Evolutionary conservation across 2,888 invertebrate species (phyloP).

Genomic region (Stegana nigrithorax): DNA sequence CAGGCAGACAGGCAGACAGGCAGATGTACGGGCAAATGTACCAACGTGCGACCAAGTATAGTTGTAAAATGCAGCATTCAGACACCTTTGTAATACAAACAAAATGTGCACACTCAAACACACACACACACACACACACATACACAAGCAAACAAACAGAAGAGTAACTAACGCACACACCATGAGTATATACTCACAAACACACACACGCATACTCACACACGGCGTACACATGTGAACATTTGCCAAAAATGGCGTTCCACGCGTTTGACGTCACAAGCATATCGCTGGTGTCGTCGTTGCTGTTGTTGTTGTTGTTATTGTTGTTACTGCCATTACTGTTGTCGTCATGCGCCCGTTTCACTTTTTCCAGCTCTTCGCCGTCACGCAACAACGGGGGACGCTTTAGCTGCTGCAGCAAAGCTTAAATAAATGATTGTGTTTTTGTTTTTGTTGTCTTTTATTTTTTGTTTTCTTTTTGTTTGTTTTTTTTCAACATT

Average conservation of each 20-base stretch:
- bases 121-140: neutral
- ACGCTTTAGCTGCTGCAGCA: no score
- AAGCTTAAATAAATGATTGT: no score
- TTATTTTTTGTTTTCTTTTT: no score
- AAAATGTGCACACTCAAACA: neutral
- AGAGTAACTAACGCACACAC: neutral
- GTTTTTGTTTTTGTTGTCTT: neutral
- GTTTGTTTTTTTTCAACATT: neutral
- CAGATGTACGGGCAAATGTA: neutral
- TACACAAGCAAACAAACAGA: neutral
- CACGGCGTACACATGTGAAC: no score
- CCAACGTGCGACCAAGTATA: neutral
- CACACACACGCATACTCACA: neutral
- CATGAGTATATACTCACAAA: neutral
- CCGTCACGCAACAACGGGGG: no score
- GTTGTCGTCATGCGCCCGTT: no score
- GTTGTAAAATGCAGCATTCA: slow-evolving; percentile 14
- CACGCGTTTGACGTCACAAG: slow-evolving; percentile 4
- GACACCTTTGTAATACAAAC: slow-evolving; percentile 13
- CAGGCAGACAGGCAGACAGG: no score
- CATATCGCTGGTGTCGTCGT: neutral
- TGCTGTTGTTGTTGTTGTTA: slow-evolving; percentile 17
- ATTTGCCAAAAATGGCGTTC: slow-evolving; percentile 1
- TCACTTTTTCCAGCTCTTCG: no score
- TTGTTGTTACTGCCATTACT: neutral